Evolutionary conservation across 2,113 vertebrate species (phyloP).

Genomic region (Oryzias javanicus): DNA sequence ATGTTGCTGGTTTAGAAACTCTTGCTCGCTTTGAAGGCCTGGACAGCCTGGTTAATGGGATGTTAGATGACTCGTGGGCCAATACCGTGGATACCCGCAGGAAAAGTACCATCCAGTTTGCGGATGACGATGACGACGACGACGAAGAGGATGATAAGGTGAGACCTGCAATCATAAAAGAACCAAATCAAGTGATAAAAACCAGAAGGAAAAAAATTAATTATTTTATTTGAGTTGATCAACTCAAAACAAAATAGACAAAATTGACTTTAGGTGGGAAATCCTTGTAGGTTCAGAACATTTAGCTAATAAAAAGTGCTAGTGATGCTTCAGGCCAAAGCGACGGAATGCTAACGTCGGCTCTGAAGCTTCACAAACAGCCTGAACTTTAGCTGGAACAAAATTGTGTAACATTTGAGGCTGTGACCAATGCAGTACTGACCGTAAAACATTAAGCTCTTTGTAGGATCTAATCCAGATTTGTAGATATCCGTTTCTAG

Average conservation of each 20-base stretch:
- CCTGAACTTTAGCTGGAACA: neutral
- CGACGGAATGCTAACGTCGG: neutral
- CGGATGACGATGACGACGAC: slow-evolving; percentile 91
- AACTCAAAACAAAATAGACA: too few relatives aligned
- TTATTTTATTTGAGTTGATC: too few relatives aligned
- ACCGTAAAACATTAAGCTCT: too few relatives aligned
- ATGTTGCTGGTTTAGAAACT: slow-evolving; percentile 79
- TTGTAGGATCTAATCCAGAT: too few relatives aligned
- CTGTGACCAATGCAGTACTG: neutral
- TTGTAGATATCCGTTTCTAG: too few relatives aligned
- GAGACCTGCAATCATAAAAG: slow-evolving; percentile 18
- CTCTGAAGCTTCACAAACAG: neutral
- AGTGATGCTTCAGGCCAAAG: neutral
- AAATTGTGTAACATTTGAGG: neutral
- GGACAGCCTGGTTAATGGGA: slow-evolving; percentile 88
- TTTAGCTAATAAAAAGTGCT: neutral
- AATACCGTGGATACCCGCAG: slow-evolving; percentile 79
- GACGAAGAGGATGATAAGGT: slow-evolving; percentile 92
- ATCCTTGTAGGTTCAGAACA: neutral
- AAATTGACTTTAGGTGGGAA: neutral
- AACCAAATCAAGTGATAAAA: neutral
- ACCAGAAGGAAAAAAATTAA: neutral
- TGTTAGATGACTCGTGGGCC: slow-evolving; percentile 90
- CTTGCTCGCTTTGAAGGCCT: slow-evolving; percentile 89
- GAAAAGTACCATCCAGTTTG: slow-evolving; percentile 93